Base-by-base conservation (phyloP, 2,113 vertebrate species). In the Holacanthus passer region DNA sequence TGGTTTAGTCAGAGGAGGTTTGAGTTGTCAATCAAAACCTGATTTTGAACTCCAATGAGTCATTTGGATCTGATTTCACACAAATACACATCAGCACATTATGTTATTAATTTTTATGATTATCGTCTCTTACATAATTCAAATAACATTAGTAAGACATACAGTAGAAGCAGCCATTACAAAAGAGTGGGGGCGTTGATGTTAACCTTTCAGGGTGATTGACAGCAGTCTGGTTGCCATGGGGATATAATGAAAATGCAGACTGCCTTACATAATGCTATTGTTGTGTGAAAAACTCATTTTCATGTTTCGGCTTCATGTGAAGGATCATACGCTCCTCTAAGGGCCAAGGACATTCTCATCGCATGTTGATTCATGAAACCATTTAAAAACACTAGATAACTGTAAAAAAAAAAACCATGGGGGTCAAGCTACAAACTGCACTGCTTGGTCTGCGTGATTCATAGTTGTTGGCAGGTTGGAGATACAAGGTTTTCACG, bases 141-240 rank as follows among this genome's bases (percentile, higher is more conserved):
- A 69, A 63, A 52, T n/a, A 53, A 50, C 0, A 11, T 43, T 67
- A 64, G 63, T 32, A 48, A 70, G 32, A 22, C 39, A 70, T 22
- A n/a, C n/a, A n/a, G n/a, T n/a, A 39, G 9, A 67, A 39, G 66
- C 29, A 20, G 78, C 19, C 14, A 71, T 72, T 59, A 53, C 10
- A 48, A 72, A 73, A 45, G 56, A 56, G 37, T 20, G 8, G 7
- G 13, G 17, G 17, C 47, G 20, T 27, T 64, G 79, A 63, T 70
- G 37, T 76, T 71, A 55, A 65, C 62, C 79, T 87, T 67, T 73
- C 35, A 10, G 45, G n/a, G 73, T 79, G 87, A 87, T n/a, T 82
- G 77, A 90, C 82, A 88, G 73, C 66, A 47, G 39, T 31, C 47
- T 50, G 76, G 87, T 85, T 88, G 64, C 88, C 62, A 89, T 87